Evolutionary conservation across 2,888 invertebrate genomes (phyloP).

Genomic region (Sphaerophoria rueppellii): DNA sequence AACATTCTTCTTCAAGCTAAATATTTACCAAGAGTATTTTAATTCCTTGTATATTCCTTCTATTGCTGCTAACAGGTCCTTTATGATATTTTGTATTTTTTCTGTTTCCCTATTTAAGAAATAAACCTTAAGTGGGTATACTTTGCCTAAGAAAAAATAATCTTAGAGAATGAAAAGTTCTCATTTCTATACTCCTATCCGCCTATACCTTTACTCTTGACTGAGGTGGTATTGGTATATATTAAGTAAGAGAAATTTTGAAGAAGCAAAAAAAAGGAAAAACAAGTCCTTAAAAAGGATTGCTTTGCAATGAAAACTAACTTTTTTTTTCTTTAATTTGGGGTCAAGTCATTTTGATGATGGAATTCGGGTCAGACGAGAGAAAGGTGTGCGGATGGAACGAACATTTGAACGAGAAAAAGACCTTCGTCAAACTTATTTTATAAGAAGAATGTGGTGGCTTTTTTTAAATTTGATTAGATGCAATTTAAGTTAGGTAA

Average conservation of each 20-base stretch:
- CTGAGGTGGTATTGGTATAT: neutral
- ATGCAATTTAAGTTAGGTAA: slow-evolving; percentile 31
- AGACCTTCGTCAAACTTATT: slow-evolving; percentile 14
- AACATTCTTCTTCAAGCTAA: slow-evolving; percentile 1
- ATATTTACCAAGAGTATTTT: slow-evolving; percentile 50
- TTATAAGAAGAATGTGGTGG: slow-evolving; percentile 4
- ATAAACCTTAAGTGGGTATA: slow-evolving; percentile 33
- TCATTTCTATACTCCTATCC: neutral
- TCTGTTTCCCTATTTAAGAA: neutral
- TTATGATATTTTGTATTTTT: slow-evolving; percentile 14
- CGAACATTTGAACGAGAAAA: neutral
- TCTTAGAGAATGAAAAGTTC: neutral
- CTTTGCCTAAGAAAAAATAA: slow-evolving; percentile 3
- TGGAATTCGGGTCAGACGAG: slow-evolving; percentile 25
- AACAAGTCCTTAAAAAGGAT: neutral
- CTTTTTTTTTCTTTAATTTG: slow-evolving; percentile 29
- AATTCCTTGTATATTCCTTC: slow-evolving; percentile 32
- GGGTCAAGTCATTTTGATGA: slow-evolving; percentile 45
- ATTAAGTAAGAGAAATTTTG: neutral
- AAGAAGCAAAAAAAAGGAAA: neutral
- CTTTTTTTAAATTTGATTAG: slow-evolving; percentile 44
- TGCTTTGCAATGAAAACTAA: slow-evolving; percentile 11
- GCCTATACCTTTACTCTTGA: too few relatives aligned
- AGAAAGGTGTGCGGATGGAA: neutral
- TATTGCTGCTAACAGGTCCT: slow-evolving; percentile 45